Evolutionary conservation across 2,113 vertebrate genomes (phyloP), one percentile per base, ranked within the genome.

Genomic region (Smithornis capensis): DNA sequence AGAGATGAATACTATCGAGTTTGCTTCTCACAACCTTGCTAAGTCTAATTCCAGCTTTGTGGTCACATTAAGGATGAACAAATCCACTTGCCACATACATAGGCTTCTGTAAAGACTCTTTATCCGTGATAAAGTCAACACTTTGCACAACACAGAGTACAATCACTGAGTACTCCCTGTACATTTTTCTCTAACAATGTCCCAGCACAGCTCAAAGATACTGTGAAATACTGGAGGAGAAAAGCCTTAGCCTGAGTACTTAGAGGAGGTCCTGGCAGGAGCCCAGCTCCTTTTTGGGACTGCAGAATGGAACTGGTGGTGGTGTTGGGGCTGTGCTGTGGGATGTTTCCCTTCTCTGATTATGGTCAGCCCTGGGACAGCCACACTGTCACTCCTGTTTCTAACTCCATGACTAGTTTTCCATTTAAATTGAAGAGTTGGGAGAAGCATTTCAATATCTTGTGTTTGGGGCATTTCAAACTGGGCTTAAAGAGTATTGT

Each of bases 261-360:
- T 13, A 15, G 25, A 62, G 59, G 74, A 69, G 45, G 31, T 56
- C 29, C 24, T 29, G 23, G 25, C 18, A 73, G 59, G 23, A 3
- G 2, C 67, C n/a, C 19, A 4, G 47, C 45, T 83, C 49, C 59
- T 62, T 33, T 16, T 28, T 65, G 75, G 57, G 42, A 25, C 50
- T 0, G 4, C 17, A 53, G 65, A 55, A 45, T 5, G 12, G 44
- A 40, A 29, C 44, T 94, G 74, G 37, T 42, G 49, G 27, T 31
- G 47, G 13, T 1, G 1, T 4, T 2, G 2, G 45, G 44, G 28
- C 9, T 7, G 3, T 1, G 8, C 63, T 35, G 19, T 33, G 38
- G 57, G 57, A 69, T 0, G 1, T 22, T 55, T 82, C 42, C 45
- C 16, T 6, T 60, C 10, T 75, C 37, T 62, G 22, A 14, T 0